Evolutionary conservation across 2,113 vertebrate genomes (phyloP), one percentile per base, ranked within the genome.

Genomic region (Nothoprocta perdicaria): DNA sequence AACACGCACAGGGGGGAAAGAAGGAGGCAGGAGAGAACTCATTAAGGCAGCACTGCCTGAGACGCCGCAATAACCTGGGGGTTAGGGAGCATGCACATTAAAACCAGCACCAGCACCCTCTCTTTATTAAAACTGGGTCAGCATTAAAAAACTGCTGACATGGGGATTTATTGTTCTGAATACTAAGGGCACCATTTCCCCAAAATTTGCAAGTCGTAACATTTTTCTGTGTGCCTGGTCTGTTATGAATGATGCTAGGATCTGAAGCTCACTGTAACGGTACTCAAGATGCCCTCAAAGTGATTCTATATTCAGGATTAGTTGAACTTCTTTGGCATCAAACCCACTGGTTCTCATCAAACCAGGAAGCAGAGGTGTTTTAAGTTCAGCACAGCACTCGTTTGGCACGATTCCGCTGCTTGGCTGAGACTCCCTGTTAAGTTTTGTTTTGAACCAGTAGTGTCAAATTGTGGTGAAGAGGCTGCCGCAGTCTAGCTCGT

Each of bases 261-360:
- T 73, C 76, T 86, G 81, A 86, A 92, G 66, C 91, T 96, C 79
- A 90, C 62, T 96, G 58, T 95, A 95, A 93, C 85, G 88, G 90
- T 87, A 84, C 75, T 78, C 83, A 62, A 85, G 96, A 69, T 96
- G 89, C 87, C 85, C 82, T 96, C 84, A 66, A 95, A 95, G 66
- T 68, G 62, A 92, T 85, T 88, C 73, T 96, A 97, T 94, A 96
- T 95, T 97, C 95, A 96, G 81, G 43, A 88, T 40, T 76, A 55
- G 80, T 92, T 96, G 63, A 96, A 94, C 23, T 92, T 84, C 79
- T 53, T 74, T 90, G 80, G 73, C 92, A 95, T 86, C 84, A 93
- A 93, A 93, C 52, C 26, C 57, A 0, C 72, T 95, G 72, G 52
- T 93, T 94, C 88, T 80, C 80, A 95, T 89, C 61, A 72, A 97